Conservation (phyloP, 2,113 vertebrate species). For the Heliornis fulica region DNA sequence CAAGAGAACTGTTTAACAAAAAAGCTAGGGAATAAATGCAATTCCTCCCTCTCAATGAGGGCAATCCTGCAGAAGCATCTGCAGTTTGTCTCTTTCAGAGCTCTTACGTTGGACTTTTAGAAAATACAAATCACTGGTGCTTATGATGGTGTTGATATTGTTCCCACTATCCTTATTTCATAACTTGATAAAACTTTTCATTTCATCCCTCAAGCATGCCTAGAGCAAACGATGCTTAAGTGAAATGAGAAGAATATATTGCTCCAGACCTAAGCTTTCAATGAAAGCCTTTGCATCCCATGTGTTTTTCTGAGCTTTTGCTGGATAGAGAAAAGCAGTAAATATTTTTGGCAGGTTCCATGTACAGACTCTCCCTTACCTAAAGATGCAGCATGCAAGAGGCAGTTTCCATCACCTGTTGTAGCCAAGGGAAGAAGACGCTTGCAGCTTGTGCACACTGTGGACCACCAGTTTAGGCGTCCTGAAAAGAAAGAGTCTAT, state of each 20-base stretch:
- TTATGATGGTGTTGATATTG: neutral
- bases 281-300: neutral
- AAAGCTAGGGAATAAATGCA: neutral
- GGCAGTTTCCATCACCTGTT: constrained; percentile 97
- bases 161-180: neutral
- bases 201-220: neutral
- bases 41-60: neutral
- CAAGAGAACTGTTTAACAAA: neutral
- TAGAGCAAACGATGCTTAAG: neutral
- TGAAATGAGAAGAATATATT: neutral
- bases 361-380: constrained; percentile 74
- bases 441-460: constrained; percentile 92
- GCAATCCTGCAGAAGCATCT: neutral
- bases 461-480: constrained; percentile 98
- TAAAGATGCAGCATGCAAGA: constrained; percentile 94
- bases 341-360: neutral
- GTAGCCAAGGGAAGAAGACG: constrained; percentile 96
- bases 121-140: neutral
- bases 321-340: neutral
- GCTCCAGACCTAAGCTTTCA: neutral
- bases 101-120: neutral
- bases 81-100: neutral
- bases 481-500: constrained; percentile 73
- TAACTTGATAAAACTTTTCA: neutral
- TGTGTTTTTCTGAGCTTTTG: neutral